phyloP scores from a whole-genome alignment of 1,140 invertebrate genomes.

The Danaus plexippus region DNA sequence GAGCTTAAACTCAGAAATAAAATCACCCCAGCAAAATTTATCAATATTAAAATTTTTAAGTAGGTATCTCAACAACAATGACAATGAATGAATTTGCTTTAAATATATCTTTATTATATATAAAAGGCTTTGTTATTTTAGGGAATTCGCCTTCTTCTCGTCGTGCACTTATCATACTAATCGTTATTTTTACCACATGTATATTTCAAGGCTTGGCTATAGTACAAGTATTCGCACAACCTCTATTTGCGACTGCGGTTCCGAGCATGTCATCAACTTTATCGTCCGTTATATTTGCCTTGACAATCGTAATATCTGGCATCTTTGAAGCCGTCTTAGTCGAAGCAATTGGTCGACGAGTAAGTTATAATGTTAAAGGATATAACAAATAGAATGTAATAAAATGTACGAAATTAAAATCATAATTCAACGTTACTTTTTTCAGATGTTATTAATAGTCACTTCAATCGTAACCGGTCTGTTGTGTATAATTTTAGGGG shows the following conservation, averaged over 20 bases:
- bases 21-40: too few species aligned
- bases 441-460: conserved; percentile 37
- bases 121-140: conserved; percentile 9
- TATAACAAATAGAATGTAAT: too few species aligned
- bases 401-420: too few species aligned
- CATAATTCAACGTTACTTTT: conserved; percentile 5
- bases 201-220: conserved; percentile 42
- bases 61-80: too few species aligned
- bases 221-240: conserved; percentile 38
- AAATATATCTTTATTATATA: too few species aligned
- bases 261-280: conserved; percentile 29
- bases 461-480: conserved; percentile 28
- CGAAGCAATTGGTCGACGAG: conserved; percentile 35
- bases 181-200: conserved; percentile 25
- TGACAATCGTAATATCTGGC: conserved; percentile 23
- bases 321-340: conserved; percentile 29
- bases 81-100: too few species aligned
- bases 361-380: conserved; percentile 11
- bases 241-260: conserved; percentile 31
- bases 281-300: conserved; percentile 30
- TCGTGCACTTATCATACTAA: conserved; percentile 21
- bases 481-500: conserved; percentile 32
- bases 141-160: conserved; percentile 26
- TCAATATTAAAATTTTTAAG: too few species aligned
- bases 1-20: conserved; percentile 13